Evolutionary conservation across 2,888 invertebrate genomes (phyloP).

Genomic region (Dione juno): DNA sequence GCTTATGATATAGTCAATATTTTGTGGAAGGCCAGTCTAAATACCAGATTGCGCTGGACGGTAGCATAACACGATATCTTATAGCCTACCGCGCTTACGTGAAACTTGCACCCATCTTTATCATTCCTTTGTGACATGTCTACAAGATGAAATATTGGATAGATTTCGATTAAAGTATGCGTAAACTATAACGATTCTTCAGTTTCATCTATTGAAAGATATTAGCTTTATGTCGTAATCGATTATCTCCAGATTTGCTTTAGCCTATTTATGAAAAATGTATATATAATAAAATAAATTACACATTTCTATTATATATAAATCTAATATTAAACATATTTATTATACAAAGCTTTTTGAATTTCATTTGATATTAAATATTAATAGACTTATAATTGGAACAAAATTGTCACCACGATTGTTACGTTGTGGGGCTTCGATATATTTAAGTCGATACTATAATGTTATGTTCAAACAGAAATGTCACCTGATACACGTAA

Average conservation of each 20-base stretch:
- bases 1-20: not conserved
- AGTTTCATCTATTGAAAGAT: conserved; percentile 7
- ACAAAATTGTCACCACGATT: not conserved
- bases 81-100: conserved; percentile 66
- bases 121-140: conserved; percentile 46
- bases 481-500: not conserved
- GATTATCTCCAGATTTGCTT: not conserved
- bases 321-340: no score
- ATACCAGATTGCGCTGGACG: conserved; percentile 47
- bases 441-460: not conserved
- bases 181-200: conserved; percentile 32
- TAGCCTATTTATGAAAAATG: not conserved
- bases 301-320: no score
- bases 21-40: conserved; percentile 29
- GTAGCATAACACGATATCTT: conserved; percentile 69
- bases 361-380: no score
- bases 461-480: not conserved
- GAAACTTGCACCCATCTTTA: conserved; percentile 53
- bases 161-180: conserved; percentile 39
- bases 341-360: no score
- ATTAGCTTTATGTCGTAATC: not conserved
- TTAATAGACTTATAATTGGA: no score
- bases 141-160: conserved; percentile 44
- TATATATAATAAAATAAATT: not conserved
- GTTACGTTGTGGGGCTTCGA: not conserved